Evolutionary conservation across 2,797 vertebrate genomes (phyloP), one percentile per base, ranked within the genome.

Genomic region (Xiphorhynchus erythropygius): DNA sequence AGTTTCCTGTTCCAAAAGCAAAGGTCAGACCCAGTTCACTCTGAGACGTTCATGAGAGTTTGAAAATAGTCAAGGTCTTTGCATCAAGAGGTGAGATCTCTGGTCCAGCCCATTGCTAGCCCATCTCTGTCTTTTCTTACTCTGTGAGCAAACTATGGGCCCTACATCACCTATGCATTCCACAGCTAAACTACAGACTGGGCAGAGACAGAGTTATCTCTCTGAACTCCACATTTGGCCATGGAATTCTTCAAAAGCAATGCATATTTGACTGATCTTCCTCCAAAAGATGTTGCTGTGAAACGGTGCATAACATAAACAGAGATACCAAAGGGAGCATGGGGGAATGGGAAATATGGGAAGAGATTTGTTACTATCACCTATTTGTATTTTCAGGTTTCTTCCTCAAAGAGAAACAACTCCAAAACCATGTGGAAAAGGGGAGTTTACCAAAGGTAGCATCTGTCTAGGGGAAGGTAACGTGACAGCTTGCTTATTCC

Each of bases 11-110:
- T 91, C 59, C 75, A 37, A 91, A 90, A 90, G 24, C 21, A 55
- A 91, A 91, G 82, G 73, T 94, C 86, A 94, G 44, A n/a, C 70
- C 47, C 56, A 93, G 91, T 74, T 94, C 86, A 86, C 53, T 55
- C 33, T 27, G 57, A 57, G 64, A 70, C 0, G 1, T 39, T n/a
- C 1, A 18, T 9, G 25, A 46, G 50, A 49, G 33, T 50, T 46
- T 62, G 70, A 14, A 89, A 94, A 88, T 3, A 71, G 10, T 49
- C 53, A 75, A 85, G 21, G 27, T 49, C 50, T 90, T 84, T 62
- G 39, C 27, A 33, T 60, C 9, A 65, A 47, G 55, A 32, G 13
- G 37, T 46, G n/a, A 75, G 64, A 52, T 56, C 37, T 80, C n/a
- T 57, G n/a, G 19, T 80, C 56, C 46, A 85, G 17, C 14, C 15